Percentiles rank a stretch among this genome's conserved stretches.
These are phyloP conservation scores for Fulica atra DNA, from an alignment of 2,113 vertebrate genomes.

Conservation along the genomic window DNA sequence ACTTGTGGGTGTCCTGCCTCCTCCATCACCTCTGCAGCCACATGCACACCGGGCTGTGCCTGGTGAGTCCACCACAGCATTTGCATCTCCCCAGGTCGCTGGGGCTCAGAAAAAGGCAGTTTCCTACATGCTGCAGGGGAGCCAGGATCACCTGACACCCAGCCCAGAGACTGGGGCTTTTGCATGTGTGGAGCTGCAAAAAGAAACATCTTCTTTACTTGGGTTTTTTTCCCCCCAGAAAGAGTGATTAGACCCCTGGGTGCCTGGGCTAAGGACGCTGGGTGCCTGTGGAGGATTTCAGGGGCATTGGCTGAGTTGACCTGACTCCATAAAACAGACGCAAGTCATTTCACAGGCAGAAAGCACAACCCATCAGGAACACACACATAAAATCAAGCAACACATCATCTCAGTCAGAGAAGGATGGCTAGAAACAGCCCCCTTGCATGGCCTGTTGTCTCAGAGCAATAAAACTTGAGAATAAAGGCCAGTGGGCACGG, in stretches of 20 bases:
- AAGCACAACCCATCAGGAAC: not conserved
- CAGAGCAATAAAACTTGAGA: not conserved
- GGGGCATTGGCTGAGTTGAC: not conserved
- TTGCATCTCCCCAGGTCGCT: rapidly evolving
- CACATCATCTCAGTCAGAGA: not conserved
- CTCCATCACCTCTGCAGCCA: not conserved
- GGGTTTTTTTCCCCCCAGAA: not conserved
- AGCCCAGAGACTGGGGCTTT: not conserved
- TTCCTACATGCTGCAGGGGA: not conserved
- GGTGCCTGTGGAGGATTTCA: not conserved
- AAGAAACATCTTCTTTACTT: not conserved
- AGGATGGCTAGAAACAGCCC: not conserved
- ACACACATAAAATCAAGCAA: not conserved
- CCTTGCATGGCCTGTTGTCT: not conserved
- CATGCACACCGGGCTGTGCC: too few species aligned
- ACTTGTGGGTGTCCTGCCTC: not conserved
- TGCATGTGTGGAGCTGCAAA: not conserved
- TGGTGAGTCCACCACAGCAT: rapidly evolving
- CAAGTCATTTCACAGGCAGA: not conserved
- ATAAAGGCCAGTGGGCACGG: not conserved
- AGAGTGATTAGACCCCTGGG: not conserved
- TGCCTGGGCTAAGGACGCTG: not conserved
- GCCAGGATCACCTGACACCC: too few species aligned
- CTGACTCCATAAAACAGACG: not conserved
- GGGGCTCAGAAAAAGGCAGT: not conserved